A percentile compares a stretch with the other conserved stretches of the same genome.
Conservation (phyloP, 2,113 vertebrate species). For the Takifugu flavidus region DNA sequence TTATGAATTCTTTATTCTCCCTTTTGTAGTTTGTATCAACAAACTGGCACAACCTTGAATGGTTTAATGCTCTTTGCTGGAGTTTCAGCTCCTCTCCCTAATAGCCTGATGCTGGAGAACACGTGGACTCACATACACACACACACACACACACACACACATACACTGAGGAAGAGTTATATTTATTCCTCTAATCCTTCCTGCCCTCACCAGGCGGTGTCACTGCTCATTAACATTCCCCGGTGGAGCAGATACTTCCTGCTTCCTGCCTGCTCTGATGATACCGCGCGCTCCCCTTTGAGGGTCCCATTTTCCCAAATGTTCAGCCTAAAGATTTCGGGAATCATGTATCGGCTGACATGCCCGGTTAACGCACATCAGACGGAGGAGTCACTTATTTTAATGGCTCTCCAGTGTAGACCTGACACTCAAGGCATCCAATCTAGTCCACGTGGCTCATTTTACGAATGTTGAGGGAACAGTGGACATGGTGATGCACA, state of each 20-base stretch:
- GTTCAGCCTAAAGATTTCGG: background rate
- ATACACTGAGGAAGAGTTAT: conserved; percentile 52
- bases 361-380: conserved; percentile 15
- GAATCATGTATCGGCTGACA: background rate
- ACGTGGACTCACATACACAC: conserved; percentile 4
- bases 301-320: no score
- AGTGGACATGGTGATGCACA: no score
- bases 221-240: conserved; percentile 54
- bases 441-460: background rate
- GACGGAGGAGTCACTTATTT: background rate
- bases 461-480: background rate
- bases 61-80: background rate
- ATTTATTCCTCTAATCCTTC: conserved; percentile 65
- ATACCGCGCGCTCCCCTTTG: background rate
- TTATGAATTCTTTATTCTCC: background rate
- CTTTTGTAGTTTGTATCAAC: background rate
- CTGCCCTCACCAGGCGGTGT: conserved; percentile 56
- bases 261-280: conserved; percentile 35
- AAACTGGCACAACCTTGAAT: background rate
- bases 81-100: background rate
- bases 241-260: conserved; percentile 49
- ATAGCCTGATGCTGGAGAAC: background rate
- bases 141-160: conserved; percentile 14
- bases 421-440: background rate
- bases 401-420: background rate